Percentiles rank a stretch among this genome's conserved stretches.
These are phyloP conservation scores for Pitangus sulphuratus DNA, from an alignment of 2,797 vertebrate species.

Conservation along the genomic window DNA sequence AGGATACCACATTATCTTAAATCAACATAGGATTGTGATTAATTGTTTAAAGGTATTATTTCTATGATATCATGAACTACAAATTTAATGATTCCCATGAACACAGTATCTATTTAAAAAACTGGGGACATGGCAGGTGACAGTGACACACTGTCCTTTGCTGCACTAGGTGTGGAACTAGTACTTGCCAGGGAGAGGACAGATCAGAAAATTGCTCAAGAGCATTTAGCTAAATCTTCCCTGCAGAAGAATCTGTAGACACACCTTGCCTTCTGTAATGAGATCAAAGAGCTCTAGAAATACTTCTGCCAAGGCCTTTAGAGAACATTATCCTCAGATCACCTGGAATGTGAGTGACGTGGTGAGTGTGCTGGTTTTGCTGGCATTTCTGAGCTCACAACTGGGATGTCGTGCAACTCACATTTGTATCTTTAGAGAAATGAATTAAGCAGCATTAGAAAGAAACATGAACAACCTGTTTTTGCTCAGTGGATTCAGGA, in stretches of 20 bases:
- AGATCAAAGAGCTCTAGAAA: conserved; percentile 50
- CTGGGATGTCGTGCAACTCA: not conserved
- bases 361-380: not conserved
- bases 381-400: not conserved
- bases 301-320: not conserved
- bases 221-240: conserved; percentile 40
- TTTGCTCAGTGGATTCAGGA: not conserved
- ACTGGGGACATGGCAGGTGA: not conserved
- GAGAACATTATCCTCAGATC: conserved; percentile 24
- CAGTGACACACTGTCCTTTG: not conserved
- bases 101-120: not conserved
- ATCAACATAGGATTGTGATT: not conserved
- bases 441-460: conserved; percentile 2
- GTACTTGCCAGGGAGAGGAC: not conserved
- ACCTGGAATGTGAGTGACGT: conserved; percentile 1
- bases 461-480: not conserved
- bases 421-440: not conserved
- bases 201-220: conserved; percentile 42
- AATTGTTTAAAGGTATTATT: not conserved
- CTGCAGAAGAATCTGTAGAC: conserved; percentile 2
- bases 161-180: conserved; percentile 20
- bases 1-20: not conserved
- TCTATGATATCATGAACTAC: not conserved
- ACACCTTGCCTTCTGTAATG: conserved; percentile 36
- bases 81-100: not conserved